phyloP scores from a whole-genome alignment of 2,797 vertebrate species.

The Knipowitschia caucasica region DNA sequence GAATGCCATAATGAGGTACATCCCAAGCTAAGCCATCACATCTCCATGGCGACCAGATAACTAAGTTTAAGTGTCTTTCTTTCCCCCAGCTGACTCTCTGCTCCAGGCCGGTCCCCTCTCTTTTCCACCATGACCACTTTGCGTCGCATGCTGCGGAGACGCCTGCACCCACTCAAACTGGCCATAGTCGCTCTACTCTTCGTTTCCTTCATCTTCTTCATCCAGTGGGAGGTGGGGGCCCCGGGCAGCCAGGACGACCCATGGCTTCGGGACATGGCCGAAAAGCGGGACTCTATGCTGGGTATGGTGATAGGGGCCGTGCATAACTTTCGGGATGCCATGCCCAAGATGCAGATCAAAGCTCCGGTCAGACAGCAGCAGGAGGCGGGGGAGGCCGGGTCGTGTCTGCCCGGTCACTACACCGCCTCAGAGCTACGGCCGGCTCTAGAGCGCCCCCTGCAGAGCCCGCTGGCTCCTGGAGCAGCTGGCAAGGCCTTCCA shows the following conservation, averaged over 20 bases:
- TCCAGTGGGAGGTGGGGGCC: slow-evolving; percentile 92
- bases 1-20: too few relatives aligned
- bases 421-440: slow-evolving; percentile 87
- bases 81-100: slow-evolving; percentile 48
- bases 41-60: too few relatives aligned
- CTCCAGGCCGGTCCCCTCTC: slow-evolving; percentile 32
- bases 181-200: slow-evolving; percentile 84
- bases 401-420: slow-evolving; percentile 88
- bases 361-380: slow-evolving; percentile 80
- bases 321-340: slow-evolving; percentile 90
- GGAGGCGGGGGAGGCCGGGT: slow-evolving; percentile 61
- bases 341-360: slow-evolving; percentile 97
- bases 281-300: slow-evolving; percentile 86
- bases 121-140: slow-evolving; percentile 80
- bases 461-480: slow-evolving; percentile 86
- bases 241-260: slow-evolving; percentile 83
- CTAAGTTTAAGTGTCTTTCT: neutral
- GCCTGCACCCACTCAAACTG: slow-evolving; percentile 86
- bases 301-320: slow-evolving; percentile 91
- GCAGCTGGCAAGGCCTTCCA: slow-evolving; percentile 90
- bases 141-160: slow-evolving; percentile 79
- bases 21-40: too few relatives aligned
- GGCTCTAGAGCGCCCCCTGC: slow-evolving; percentile 82
- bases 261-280: slow-evolving; percentile 78
- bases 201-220: slow-evolving; percentile 89